These are phyloP conservation scores for Steatornis caripensis DNA, from an alignment of 2,113 vertebrate species.

Conservation along the genomic window DNA sequence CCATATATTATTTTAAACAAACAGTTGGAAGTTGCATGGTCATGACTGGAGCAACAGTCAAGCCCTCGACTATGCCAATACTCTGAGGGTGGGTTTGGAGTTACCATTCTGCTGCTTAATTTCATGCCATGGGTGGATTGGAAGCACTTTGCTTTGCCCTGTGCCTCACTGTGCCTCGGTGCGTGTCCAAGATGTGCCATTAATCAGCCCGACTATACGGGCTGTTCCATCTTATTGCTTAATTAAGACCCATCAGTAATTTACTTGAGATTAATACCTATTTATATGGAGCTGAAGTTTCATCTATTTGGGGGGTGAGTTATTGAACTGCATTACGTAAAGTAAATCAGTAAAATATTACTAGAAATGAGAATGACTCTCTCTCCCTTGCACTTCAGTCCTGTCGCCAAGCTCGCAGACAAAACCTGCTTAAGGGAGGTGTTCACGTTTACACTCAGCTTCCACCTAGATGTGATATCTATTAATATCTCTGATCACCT, in stretches of 20 bases:
- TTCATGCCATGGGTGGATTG: neutral
- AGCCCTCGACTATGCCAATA: neutral
- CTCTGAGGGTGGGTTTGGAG: neutral
- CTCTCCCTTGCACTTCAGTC: neutral
- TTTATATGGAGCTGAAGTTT: constrained; percentile 55
- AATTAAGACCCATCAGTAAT: constrained; percentile 58
- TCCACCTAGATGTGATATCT: neutral
- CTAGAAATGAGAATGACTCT: neutral
- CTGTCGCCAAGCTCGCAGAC: neutral
- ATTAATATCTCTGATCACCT: neutral
- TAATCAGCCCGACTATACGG: constrained; percentile 13
- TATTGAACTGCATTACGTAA: constrained; percentile 14
- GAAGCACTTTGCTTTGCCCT: constrained; percentile 1
- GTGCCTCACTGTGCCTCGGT: neutral
- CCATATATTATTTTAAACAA: neutral
- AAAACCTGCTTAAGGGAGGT: neutral
- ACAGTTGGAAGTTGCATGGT: neutral
- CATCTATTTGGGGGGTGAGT: constrained; percentile 16
- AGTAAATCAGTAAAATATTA: constrained; percentile 52
- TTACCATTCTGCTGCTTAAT: neutral
- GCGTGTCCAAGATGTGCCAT: constrained; percentile 3
- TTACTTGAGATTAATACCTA: constrained; percentile 62
- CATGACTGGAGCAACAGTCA: neutral
- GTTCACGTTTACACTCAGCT: neutral
- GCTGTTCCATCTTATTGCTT: constrained; percentile 28